Evolutionary conservation across 2,888 invertebrate species (phyloP).

Genomic region (Cheilosia urbana): DNA sequence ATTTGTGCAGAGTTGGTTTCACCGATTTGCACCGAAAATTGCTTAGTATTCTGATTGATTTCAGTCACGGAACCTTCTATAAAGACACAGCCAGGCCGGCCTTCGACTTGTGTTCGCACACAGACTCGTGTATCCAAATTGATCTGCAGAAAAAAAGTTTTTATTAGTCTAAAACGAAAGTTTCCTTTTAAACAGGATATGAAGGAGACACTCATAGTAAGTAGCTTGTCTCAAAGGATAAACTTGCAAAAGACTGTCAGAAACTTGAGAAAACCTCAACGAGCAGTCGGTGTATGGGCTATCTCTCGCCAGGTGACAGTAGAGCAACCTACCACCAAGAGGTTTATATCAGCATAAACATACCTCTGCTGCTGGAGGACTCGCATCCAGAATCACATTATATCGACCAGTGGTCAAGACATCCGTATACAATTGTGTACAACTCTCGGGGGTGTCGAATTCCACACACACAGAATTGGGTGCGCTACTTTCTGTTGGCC

Average conservation of each 20-base stretch:
- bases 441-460: constrained; percentile 91
- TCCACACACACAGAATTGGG: constrained; percentile 90
- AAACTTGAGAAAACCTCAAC: too few species aligned
- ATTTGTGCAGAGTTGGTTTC: constrained; percentile 70
- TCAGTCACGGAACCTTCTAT: constrained; percentile 92
- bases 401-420: constrained; percentile 91
- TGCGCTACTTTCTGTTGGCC: constrained; percentile 88
- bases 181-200: too few species aligned
- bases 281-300: too few species aligned
- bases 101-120: constrained; percentile 88
- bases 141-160: constrained; percentile 85
- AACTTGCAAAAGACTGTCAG: too few species aligned
- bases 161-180: neutral
- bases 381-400: constrained; percentile 96
- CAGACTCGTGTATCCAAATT: constrained; percentile 92
- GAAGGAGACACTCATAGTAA: neutral
- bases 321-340: too few species aligned
- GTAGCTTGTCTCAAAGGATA: too few species aligned
- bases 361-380: constrained; percentile 93
- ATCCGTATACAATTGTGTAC: constrained; percentile 89
- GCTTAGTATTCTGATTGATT: constrained; percentile 87
- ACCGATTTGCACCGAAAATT: constrained; percentile 87
- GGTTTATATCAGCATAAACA: constrained; percentile 33
- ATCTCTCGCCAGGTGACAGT: too few species aligned
- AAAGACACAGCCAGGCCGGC: constrained; percentile 89